phyloP scores from a whole-genome alignment of 2,888 invertebrate genomes.

The Amorpha juglandis region DNA sequence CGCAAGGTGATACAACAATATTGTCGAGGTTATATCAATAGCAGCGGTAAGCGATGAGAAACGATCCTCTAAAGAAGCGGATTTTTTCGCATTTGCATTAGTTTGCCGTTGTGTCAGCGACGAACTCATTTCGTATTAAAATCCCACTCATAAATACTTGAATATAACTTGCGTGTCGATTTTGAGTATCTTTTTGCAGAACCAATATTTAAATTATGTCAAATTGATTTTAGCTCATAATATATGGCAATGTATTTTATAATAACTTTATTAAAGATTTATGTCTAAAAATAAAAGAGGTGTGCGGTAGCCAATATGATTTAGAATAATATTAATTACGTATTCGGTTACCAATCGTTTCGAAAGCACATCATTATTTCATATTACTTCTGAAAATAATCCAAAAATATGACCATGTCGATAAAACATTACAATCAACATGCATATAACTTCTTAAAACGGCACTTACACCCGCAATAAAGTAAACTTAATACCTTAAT shows the following conservation, averaged over 20 bases:
- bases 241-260: not conserved
- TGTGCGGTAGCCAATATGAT: too few species aligned
- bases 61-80: slow-evolving; percentile 72
- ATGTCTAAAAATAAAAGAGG: not conserved
- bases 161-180: slow-evolving; percentile 49
- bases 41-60: slow-evolving; percentile 69
- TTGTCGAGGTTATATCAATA: slow-evolving; percentile 66
- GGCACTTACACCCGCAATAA: slow-evolving; percentile 26
- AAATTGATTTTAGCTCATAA: slow-evolving; percentile 23
- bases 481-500: slow-evolving; percentile 59
- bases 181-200: slow-evolving; percentile 30
- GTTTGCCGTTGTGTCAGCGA: slow-evolving; percentile 48
- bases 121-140: slow-evolving; percentile 52
- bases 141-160: slow-evolving; percentile 53
- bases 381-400: not conserved
- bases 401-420: slow-evolving; percentile 10
- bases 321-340: too few species aligned
- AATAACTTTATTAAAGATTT: not conserved
- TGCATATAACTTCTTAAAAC: slow-evolving; percentile 16
- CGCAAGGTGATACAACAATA: slow-evolving; percentile 43
- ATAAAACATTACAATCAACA: slow-evolving; percentile 15
- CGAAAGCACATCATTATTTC: not conserved
- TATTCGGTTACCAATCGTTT: not conserved
- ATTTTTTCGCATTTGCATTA: slow-evolving; percentile 70
- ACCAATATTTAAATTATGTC: slow-evolving; percentile 32